Evolutionary conservation across 35 echinoderm and acorn worm genomes (phyloP).

Genomic region (Patiria miniata): DNA sequence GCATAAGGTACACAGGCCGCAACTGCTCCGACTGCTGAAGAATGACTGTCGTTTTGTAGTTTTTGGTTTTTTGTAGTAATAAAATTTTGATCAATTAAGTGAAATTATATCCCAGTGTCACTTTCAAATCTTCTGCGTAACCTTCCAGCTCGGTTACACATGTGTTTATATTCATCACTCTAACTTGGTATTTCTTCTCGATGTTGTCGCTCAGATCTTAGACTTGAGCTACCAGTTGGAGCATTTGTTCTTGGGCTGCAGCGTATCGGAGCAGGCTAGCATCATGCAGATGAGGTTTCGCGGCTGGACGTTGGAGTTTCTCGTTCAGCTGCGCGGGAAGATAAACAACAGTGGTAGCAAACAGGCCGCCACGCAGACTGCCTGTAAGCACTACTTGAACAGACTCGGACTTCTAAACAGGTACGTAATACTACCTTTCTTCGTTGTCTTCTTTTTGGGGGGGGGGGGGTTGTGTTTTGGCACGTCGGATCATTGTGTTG

Average conservation of each 20-base stretch:
- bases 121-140: too few relatives aligned
- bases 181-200: background rate
- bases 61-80: too few relatives aligned
- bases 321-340: conserved; percentile 70
- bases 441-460: too few relatives aligned
- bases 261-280: conserved; percentile 71
- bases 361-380: conserved; percentile 6
- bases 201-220: conserved; percentile 42
- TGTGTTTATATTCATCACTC: too few relatives aligned
- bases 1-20: too few relatives aligned
- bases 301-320: conserved; percentile 76
- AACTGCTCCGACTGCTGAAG: too few relatives aligned
- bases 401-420: conserved; percentile 74
- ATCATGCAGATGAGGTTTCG: conserved; percentile 79
- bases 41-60: too few relatives aligned
- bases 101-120: too few relatives aligned
- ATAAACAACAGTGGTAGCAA: conserved; percentile 25
- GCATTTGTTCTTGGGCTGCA: conserved; percentile 87
- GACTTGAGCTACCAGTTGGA: conserved; percentile 74
- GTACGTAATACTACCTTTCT: background rate
- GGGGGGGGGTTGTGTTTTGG: too few relatives aligned
- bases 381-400: conserved; percentile 75
- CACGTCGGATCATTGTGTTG: too few relatives aligned
- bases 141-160: too few relatives aligned
- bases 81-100: too few relatives aligned